Evolutionary conservation across 2,113 vertebrate species (phyloP).

Genomic region (Macrotus californicus): DNA sequence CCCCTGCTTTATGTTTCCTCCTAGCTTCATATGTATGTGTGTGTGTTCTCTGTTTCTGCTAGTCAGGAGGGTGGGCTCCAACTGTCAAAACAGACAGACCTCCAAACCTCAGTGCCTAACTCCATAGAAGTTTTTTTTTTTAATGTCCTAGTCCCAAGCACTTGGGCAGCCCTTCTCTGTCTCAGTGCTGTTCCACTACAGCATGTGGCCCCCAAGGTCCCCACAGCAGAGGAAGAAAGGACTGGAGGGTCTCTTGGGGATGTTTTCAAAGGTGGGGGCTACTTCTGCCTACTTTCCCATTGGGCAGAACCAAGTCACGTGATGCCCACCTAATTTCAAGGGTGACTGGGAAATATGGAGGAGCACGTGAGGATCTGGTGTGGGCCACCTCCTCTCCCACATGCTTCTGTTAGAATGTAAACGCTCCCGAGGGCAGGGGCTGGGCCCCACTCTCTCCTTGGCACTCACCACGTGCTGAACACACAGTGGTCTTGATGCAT

Average conservation of each 20-base stretch:
- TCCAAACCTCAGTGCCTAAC: not conserved
- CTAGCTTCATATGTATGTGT: not conserved
- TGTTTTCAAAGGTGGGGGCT: not conserved
- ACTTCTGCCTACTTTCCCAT: not conserved
- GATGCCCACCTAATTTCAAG: not conserved
- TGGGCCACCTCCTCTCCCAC: not conserved
- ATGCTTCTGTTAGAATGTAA: rapidly evolving
- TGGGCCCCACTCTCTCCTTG: not conserved
- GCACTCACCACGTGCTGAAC: not conserved
- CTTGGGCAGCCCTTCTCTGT: not conserved
- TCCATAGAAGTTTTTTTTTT: not conserved
- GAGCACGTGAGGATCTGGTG: not conserved
- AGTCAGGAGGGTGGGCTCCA: not conserved
- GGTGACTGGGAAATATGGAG: not conserved
- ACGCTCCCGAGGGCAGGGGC: not conserved
- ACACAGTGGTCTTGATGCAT: not conserved
- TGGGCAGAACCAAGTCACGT: not conserved
- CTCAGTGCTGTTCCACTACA: not conserved
- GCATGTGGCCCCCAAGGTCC: not conserved
- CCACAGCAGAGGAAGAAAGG: not conserved
- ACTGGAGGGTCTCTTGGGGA: not conserved
- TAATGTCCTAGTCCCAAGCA: not conserved
- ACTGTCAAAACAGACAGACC: not conserved
- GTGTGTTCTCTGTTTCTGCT: not conserved
- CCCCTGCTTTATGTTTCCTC: not conserved